Evolutionary conservation across 2,797 vertebrate genomes (phyloP).

Genomic region (Protosalanx chinensis): DNA sequence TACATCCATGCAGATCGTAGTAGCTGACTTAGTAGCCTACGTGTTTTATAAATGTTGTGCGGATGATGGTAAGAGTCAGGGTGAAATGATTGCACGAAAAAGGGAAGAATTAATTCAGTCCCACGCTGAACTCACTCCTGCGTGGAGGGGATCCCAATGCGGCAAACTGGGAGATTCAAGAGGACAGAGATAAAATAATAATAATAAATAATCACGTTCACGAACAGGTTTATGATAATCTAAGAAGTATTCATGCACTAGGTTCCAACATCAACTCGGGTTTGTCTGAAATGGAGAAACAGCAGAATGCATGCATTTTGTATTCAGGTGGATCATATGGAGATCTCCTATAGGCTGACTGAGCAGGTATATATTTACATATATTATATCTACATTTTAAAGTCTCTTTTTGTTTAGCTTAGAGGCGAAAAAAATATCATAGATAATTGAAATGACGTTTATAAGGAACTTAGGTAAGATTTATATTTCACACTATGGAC

Average conservation of each 20-base stretch:
- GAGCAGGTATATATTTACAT: too few relatives aligned
- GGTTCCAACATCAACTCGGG: too few relatives aligned
- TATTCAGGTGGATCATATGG: too few relatives aligned
- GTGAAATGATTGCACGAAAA: not conserved
- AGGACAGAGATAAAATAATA: not conserved
- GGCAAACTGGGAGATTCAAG: constrained; percentile 1
- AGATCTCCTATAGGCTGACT: too few relatives aligned
- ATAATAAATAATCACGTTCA: not conserved
- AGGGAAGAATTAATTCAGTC: not conserved
- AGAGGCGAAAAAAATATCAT: too few relatives aligned
- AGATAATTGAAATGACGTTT: too few relatives aligned
- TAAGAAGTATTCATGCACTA: not conserved
- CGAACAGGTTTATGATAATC: not conserved
- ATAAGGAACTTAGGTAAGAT: too few relatives aligned
- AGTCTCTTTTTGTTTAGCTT: too few relatives aligned
- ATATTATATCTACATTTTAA: too few relatives aligned
- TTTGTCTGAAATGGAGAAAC: too few relatives aligned
- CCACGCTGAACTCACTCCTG: not conserved
- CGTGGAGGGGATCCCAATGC: not conserved
- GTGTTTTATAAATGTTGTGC: not conserved
- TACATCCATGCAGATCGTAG: not conserved
- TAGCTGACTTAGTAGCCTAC: not conserved
- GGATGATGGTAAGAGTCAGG: not conserved
- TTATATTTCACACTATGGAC: too few relatives aligned
- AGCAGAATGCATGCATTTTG: too few relatives aligned